phyloP scores from a whole-genome alignment of 2,113 vertebrate genomes.

The Synchiropus splendidus region DNA sequence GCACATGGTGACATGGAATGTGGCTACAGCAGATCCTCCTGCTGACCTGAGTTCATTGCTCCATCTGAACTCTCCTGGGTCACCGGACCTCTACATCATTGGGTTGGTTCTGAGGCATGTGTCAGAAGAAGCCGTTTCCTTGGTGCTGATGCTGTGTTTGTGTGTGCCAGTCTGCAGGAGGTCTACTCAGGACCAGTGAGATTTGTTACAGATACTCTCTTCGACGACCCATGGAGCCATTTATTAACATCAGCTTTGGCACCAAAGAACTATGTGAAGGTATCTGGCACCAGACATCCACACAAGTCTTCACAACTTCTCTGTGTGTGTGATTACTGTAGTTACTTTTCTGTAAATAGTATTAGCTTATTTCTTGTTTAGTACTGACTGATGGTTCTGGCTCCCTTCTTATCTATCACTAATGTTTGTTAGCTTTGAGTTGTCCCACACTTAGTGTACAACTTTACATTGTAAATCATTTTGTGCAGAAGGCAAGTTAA shows the following conservation, averaged over 20 bases:
- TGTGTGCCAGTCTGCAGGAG: conserved; percentile 81
- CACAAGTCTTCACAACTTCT: no score
- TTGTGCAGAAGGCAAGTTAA: no score
- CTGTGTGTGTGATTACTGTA: no score
- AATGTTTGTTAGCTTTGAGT: no score
- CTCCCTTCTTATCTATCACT: no score
- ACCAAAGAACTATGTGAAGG: conserved; percentile 79
- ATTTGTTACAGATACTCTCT: conserved; percentile 77
- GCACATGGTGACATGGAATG: conserved; percentile 90
- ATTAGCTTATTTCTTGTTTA: no score
- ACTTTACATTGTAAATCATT: no score
- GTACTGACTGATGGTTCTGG: no score
- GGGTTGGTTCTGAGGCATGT: conserved; percentile 69
- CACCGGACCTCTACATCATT: conserved; percentile 80
- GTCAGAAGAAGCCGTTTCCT: neutral
- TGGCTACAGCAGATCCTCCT: conserved; percentile 82
- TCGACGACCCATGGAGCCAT: conserved; percentile 87
- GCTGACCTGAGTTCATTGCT: conserved; percentile 73
- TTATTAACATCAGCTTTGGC: conserved; percentile 78
- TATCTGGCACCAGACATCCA: no score
- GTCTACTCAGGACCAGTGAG: conserved; percentile 77
- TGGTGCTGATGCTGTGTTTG: neutral
- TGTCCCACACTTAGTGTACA: no score
- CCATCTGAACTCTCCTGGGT: conserved; percentile 59
- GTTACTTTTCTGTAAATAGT: no score